These are phyloP conservation scores for Eurypyga helias DNA, from an alignment of 2,113 vertebrate genomes.

Conservation along the genomic window DNA sequence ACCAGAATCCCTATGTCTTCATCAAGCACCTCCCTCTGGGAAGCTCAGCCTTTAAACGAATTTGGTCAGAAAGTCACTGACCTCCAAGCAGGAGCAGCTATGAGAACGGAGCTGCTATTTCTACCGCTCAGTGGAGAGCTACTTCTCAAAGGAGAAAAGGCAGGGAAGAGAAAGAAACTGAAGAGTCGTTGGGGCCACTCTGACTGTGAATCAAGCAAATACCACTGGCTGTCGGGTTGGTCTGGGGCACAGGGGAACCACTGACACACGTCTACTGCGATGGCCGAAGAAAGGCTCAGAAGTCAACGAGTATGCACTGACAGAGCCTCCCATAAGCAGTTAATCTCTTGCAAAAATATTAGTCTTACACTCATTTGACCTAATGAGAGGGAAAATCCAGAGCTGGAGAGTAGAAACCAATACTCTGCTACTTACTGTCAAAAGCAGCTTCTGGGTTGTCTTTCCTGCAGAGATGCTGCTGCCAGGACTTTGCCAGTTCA, in stretches of 20 bases:
- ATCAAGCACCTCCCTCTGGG: background rate
- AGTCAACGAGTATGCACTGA: background rate
- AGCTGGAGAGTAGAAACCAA: background rate
- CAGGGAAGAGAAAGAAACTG: background rate
- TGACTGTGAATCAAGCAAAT: background rate
- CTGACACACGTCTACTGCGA: accelerated
- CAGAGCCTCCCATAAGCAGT: background rate
- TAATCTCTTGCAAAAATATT: background rate
- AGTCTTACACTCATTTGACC: background rate
- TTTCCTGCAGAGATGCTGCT: background rate
- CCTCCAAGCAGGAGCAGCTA: background rate
- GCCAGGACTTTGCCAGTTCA: slow-evolving; percentile 21
- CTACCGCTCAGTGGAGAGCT: background rate
- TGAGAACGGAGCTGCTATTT: background rate
- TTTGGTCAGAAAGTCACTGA: background rate
- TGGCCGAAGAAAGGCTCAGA: background rate
- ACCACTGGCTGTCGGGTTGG: background rate
- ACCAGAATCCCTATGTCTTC: background rate
- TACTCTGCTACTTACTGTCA: background rate
- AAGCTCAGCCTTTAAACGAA: background rate
- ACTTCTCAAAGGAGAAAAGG: background rate
- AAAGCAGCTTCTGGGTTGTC: background rate
- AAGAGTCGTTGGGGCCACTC: background rate
- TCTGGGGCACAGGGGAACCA: background rate
- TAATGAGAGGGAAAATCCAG: background rate